A percentile compares a stretch with the other conserved stretches of the same genome.
Conservation (phyloP, 2,113 vertebrate species). For the Campylorhamphus procurvoides region DNA sequence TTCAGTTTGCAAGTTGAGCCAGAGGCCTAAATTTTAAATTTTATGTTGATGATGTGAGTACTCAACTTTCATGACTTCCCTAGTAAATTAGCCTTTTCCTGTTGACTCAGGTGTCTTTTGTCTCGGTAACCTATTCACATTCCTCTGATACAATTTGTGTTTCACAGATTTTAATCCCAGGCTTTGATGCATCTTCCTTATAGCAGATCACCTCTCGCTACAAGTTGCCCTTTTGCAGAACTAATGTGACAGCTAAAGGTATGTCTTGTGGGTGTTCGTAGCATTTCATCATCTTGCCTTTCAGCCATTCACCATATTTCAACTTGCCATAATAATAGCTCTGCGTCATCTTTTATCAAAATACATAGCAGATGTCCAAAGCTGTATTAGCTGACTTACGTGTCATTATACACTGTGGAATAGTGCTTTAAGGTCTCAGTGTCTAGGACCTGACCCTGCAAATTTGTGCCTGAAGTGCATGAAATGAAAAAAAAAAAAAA, state of each 20-base stretch:
- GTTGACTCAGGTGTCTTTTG: background rate
- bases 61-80: background rate
- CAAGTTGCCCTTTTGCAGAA: background rate
- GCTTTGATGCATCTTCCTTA: background rate
- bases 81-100: background rate
- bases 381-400: background rate
- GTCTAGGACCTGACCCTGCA: background rate
- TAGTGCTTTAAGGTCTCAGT: background rate
- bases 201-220: background rate
- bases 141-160: background rate
- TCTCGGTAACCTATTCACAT: background rate
- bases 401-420: background rate
- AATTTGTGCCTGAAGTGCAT: background rate
- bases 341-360: background rate
- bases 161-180: background rate
- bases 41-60: background rate
- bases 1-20: background rate
- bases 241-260: background rate
- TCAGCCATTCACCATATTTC: background rate
- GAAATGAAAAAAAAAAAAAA: background rate
- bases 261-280: background rate
- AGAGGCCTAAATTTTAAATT: background rate
- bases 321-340: background rate
- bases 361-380: background rate
- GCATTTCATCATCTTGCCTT: background rate